Evolutionary conservation across 2,113 vertebrate species (phyloP), one percentile per base, ranked within the genome.

Genomic region (Eclectus roratus): DNA sequence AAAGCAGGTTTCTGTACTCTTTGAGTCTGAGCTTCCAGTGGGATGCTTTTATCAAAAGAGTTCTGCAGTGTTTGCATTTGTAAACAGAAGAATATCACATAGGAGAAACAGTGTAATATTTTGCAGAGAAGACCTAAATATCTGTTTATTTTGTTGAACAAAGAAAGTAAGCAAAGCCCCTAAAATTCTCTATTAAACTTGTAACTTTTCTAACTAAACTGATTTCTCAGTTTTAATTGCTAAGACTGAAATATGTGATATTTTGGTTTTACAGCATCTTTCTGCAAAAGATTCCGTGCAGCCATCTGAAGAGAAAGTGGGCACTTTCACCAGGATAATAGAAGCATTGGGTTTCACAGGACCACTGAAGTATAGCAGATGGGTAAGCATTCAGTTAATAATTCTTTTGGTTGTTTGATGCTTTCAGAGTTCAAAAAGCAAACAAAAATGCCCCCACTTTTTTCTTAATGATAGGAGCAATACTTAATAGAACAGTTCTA

Each of bases 271-370:
- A 84, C 97, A 99, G 99, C 89, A 98, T 78, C 86, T 73, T 93
- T 94, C 96, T 66, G 97, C 98, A 64, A 99, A 98, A 96, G 98
- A 98, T 97, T 98, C 98, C 6, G 78, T 94, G 19, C 98, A 98
- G 92, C 96, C 98, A 60, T 82, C 97, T 44, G 99, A 99, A 55
- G 99, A 99, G 89, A 99, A 99, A 91, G 98, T 99, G 55, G 98
- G 99, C 25, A 80, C 98, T 60, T 98, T 99, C 93, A 99, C 99
- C 2, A 99, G 98, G 97, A 97, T 99, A 69, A 98, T 99, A n/a
- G 99, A 99, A 98, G 99, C 99, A 87, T 98, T 99, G 98, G 99
- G 99, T 80, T 99, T 99, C 98, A 99, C 99, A 5, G 99, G 99
- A 87, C 98, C 99, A 11, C 98, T 99, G 96, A 99, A 99, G 93